Base-by-base conservation (phyloP, 2,113 vertebrate genomes). In the Psilopsiagon aurifrons region DNA sequence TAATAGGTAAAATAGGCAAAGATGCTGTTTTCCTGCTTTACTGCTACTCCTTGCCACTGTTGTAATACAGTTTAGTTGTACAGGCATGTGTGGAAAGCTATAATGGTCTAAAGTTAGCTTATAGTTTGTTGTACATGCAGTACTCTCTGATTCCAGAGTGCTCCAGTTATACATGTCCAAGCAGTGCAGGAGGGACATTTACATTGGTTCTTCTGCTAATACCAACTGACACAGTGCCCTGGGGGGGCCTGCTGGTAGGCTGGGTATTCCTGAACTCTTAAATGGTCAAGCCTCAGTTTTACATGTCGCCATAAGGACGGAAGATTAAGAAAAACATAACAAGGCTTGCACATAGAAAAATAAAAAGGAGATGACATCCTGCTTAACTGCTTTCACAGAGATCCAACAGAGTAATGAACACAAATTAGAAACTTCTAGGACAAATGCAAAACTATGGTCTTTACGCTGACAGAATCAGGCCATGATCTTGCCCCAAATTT, bases 201-300 rank as follows among this genome's bases (percentile, higher is more conserved):
- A 3, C 46, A 81, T 84, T 90, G 85, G 73, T 67, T 93, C 41
- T 82, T 90, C 55, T 63, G 24, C 55, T 96, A 93, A 95, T 87
- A 67, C 55, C 62, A 39, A 81, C 83, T 94, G 96, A 95, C 93
- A 86, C 3, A 2, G 39, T 90, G 85, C 90, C 95, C 93, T 82
- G 55, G 51, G 49, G 82, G 84, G 17, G 31, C 29, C 79, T 86
- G 64, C 88, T 91, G 82, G 92, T 79, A 90, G 75, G 22, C 52
- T 95, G 62, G 67, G 19, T 89, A n/a, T 47, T 94, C 44, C 69
- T 1, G 3, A 81, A 78, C 43, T 87, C 70, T 75, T 89, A 84
- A 95, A 87, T 82, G 95, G 94, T 95, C 95, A 95, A 95, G 74
- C 54, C 87, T 85, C 84, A 87, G 66, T 95, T 94, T 89, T 89